Conservation (phyloP, 2,113 vertebrate species). For the Pampusana beccarii region DNA sequence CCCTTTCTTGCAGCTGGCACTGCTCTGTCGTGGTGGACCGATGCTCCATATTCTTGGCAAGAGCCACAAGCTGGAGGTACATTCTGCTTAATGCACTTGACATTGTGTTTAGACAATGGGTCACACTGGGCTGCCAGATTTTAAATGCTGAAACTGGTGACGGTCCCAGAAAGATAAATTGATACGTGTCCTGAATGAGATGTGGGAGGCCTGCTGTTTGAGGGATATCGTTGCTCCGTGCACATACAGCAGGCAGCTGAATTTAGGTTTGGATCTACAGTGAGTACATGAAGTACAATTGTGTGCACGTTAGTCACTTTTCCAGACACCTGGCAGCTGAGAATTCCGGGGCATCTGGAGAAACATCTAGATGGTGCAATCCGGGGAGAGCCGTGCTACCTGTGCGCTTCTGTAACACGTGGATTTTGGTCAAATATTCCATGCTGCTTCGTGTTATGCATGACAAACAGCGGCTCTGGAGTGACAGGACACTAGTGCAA, state of each 20-base stretch:
- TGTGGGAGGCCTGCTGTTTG: neutral
- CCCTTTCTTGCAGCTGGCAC: neutral
- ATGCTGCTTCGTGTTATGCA: fast-evolving
- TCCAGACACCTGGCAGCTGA: neutral
- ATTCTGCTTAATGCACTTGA: neutral
- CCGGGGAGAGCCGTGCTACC: neutral
- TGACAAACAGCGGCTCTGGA: neutral
- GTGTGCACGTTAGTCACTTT: neutral
- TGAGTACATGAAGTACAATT: neutral
- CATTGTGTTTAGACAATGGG: neutral
- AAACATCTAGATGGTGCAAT: neutral
- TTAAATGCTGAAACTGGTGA: neutral
- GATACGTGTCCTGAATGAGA: neutral
- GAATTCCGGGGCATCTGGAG: neutral
- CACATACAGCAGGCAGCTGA: neutral
- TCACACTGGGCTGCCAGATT: neutral
- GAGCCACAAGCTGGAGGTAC: neutral
- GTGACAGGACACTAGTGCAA: neutral
- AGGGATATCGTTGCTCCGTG: neutral
- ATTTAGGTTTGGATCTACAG: neutral
- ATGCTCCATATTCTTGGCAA: neutral
- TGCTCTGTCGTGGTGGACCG: fast-evolving
- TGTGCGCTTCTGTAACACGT: neutral
- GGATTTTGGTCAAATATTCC: neutral
- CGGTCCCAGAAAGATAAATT: neutral